Base-by-base conservation (phyloP, 2,113 vertebrate genomes). In the Poicephalus meyeri region DNA sequence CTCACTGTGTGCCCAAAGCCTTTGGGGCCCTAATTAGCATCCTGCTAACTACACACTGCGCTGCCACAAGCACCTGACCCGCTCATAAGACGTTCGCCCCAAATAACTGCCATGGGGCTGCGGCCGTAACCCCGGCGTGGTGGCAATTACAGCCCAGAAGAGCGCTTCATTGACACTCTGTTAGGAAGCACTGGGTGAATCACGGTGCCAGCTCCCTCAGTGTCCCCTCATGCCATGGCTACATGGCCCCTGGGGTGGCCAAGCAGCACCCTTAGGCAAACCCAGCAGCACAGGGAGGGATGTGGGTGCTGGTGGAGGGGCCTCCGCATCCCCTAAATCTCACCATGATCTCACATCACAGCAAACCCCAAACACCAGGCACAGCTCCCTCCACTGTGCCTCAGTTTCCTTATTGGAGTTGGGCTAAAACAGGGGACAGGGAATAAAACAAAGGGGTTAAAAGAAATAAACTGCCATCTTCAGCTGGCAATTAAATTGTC, bases 401-500 rank as follows among this genome's bases (percentile, higher is more conserved):
- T 94, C 86, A 86, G 91, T 80, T 90, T 92, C 86, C 88, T 73
- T 72, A 80, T 1, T 0, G 1, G 25, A 33, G 25, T 8, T 3
- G 16, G n/a, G 53, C 69, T 71, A 33, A 74, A 79, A 56, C 0
- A 47, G 3, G 3, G 25, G 46, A 8, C 28, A 5, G 15, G 16
- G 11, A 26, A 26, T n/a, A 46, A 37, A 76, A 21, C 52, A 56
- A 37, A 55, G 23, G 61, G 37, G 41, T 71, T 83, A 80, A 52
- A 76, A 72, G 60, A 50, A 46, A 65, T 7, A 60, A 86, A 65
- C 33, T 33, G 69, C 11, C 37, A 68, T 60, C 78, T 37, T 39
- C 63, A 76, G 86, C 47, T 5, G 6, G 93, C 93, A 97, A 97
- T 96, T 96, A 97, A 96, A 95, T 91, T 95, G 96, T 97, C 91